Base-by-base conservation (phyloP, 2,113 vertebrate genomes). In the Prochilodus magdalenae region DNA sequence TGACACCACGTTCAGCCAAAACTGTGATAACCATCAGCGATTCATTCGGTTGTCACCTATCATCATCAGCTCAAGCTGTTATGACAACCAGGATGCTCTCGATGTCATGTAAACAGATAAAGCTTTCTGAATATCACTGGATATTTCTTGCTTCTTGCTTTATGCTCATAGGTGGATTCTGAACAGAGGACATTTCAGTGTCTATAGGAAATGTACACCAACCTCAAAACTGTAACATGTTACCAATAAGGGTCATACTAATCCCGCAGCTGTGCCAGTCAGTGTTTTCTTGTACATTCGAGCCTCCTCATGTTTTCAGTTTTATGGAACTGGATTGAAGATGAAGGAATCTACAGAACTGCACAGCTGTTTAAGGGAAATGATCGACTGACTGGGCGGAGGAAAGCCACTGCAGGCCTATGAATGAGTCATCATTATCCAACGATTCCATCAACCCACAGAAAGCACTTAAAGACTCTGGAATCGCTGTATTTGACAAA, bases 1-100 rank as follows among this genome's bases (percentile, higher is more conserved):
- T 44, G 55, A 60, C 30, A 44, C 51, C 30, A 24, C 10, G 55
- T 24, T n/a, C 29, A 69, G 66, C 66, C 49, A 44, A 36, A 60
- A 15, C n/a, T 26, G 11, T 36, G 53, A 75, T 53, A 29, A 16
- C 18, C 69, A 26, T n/a, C 20, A 59, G 73, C 29, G 40, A 26
- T 14, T 60, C n/a, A 33, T 29, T 30, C 18, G 0, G 30, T 20
- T 36, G 10, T 36, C 20, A 36, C 16, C 18, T 11, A 67, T 66
- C 63, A 70, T n/a, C 33, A 44, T 40, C 66, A 70, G 33, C 11
- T 70, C 66, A 70, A 69, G 65, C 18, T 22, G 33, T 36, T 69
- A 4, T 20, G 30, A 40, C 65, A 29, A 16, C 66, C 20, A 44
- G 65, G 11, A 1, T 60, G 18, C 29, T 22, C 36, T 30, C 33